These are phyloP conservation scores for Heliconius hermathena DNA, from an alignment of 1,140 invertebrate genomes.

Conservation along the genomic window DNA sequence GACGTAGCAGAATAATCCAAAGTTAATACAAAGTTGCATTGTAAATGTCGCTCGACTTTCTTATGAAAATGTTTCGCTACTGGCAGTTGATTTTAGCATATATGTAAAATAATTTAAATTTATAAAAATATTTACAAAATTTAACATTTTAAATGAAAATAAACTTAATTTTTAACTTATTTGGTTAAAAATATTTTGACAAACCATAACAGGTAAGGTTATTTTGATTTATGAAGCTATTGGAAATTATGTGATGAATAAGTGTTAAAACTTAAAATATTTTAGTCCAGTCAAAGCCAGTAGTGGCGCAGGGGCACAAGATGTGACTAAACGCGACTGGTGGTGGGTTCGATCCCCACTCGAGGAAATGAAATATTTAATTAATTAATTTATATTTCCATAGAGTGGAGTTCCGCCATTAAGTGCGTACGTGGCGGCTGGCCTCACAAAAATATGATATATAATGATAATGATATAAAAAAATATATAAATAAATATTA, in stretches of 20 bases:
- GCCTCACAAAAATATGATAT: rapidly evolving
- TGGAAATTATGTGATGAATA: no score
- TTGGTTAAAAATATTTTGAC: not conserved
- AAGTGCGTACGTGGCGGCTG: no score
- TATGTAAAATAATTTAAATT: conserved; percentile 4
- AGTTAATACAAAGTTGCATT: conserved; percentile 25
- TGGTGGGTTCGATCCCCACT: no score
- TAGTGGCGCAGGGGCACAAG: no score
- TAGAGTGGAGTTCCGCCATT: no score
- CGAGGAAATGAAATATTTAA: no score
- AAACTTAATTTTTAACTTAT: not conserved
- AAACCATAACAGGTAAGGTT: not conserved
- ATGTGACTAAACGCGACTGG: no score
- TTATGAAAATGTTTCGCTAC: conserved; percentile 25
- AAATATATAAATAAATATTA: not conserved
- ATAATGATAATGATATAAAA: no score
- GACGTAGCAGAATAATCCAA: conserved; percentile 8
- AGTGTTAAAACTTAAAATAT: no score
- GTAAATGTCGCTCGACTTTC: conserved; percentile 23
- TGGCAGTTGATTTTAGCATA: conserved; percentile 2
- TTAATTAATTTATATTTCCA: no score
- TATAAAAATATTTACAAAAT: conserved; percentile 8
- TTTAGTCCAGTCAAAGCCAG: no score
- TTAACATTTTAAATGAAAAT: conserved; percentile 1
- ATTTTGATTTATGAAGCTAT: not conserved